These are phyloP conservation scores for Tupiocoris notatus DNA, from an alignment of 2,888 invertebrate genomes.

Conservation along the genomic window DNA sequence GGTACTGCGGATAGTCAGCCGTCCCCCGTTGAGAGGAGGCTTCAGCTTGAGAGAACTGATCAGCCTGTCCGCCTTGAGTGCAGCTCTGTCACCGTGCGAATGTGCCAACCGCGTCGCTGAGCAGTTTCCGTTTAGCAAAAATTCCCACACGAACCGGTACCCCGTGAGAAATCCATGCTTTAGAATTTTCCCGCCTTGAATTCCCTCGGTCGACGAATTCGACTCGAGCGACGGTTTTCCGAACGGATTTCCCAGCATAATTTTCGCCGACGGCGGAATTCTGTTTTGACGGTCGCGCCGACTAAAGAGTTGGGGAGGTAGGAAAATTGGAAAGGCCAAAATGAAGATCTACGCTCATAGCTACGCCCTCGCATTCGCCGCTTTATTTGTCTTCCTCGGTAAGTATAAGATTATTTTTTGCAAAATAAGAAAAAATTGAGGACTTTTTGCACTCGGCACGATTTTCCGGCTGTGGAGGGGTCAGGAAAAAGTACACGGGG, in stretches of 20 bases:
- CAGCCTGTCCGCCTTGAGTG: not conserved
- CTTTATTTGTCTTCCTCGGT: conserved; percentile 7
- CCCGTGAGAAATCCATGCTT: too few species aligned
- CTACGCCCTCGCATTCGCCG: conserved; percentile 4
- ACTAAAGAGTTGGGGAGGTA: too few species aligned
- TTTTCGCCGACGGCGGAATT: too few species aligned
- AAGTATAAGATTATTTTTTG: not conserved
- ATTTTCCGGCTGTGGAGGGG: not conserved
- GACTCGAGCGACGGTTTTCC: too few species aligned
- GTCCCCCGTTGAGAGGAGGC: conserved; percentile 8
- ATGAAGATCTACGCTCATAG: conserved; percentile 12
- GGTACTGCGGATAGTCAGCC: conserved; percentile 29
- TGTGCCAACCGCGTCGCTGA: not conserved
- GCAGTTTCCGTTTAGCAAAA: too few species aligned
- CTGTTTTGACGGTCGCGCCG: too few species aligned
- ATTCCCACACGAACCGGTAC: too few species aligned
- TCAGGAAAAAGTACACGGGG: not conserved
- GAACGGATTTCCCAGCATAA: too few species aligned
- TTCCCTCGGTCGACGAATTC: too few species aligned
- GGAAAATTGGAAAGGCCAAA: not conserved
- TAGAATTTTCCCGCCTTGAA: too few species aligned
- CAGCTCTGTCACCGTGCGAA: not conserved
- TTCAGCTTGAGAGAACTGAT: not conserved
- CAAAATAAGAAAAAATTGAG: not conserved
- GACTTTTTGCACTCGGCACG: too few species aligned